Evolutionary conservation across 2,888 invertebrate genomes (phyloP), one percentile per base, ranked within the genome.

Genomic region (Stenotaenia linearis): DNA sequence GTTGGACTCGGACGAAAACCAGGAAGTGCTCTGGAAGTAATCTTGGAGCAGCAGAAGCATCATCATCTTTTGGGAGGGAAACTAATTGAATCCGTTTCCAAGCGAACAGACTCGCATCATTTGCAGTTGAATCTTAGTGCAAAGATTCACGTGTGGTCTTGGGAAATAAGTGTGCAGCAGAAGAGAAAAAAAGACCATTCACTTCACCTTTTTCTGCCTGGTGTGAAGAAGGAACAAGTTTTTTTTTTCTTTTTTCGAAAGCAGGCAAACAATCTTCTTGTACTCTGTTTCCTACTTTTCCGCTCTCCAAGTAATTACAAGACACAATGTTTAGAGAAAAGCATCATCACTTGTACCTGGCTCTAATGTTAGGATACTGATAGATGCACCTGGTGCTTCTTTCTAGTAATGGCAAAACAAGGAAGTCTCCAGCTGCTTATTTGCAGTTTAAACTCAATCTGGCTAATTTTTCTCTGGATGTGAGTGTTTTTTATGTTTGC

Each of bases 91-190:
- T 61, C 61, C 61, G 61, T 61, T 61, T 61, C 61, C 61, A 25
- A 61, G 61, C 28, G 61, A 61, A 61, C 61, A 61, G 61, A 61
- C 61, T 61, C 61, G 61, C 61, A 61, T 61, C 61, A 61, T 61
- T 61, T 61, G 61, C 61, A 61, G 61, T 61, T 61, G 61, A 61
- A 61, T 61, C 61, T 61, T 61, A 25, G 23, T 61, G 61, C 61
- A 61, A 45, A 61, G 61, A 61, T 61, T 61, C 61, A 61, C 61
- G 61, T 61, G 61, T 61, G 61, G 61, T 61, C 61, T 61, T 61
- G 61, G 61, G 61, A 61, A 61, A 61, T 61, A 61, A 61, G 61
- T 61, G 61, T 5, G 61, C 61, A 61, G 23, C 18, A 23, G 9
- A 9, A 35, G 9, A 10, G 15, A 15, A 37, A 37, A 9, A 45